Evolutionary conservation across 2,113 vertebrate species (phyloP).

Genomic region (Megalops atlanticus): DNA sequence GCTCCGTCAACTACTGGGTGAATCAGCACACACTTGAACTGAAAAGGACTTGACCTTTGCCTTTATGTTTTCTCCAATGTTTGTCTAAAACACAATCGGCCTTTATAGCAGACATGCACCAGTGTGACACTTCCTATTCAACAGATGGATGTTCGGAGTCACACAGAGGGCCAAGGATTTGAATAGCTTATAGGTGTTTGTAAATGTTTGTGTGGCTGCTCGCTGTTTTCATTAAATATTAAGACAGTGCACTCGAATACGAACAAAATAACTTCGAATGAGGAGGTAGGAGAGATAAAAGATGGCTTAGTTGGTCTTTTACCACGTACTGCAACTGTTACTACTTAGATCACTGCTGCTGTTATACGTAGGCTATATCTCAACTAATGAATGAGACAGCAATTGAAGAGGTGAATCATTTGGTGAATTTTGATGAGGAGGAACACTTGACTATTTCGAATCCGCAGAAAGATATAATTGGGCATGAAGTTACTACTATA

Average conservation of each 20-base stretch:
- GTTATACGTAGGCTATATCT: neutral
- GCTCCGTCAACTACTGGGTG: conserved; percentile 91
- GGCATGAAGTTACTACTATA: neutral
- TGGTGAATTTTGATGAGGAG: neutral
- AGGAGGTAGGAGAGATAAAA: neutral
- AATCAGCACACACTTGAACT: conserved; percentile 94
- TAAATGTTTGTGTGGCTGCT: conserved; percentile 48
- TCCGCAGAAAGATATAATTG: neutral
- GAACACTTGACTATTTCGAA: neutral
- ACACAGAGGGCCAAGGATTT: conserved; percentile 78
- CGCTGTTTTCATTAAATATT: conserved; percentile 41
- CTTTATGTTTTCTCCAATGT: conserved; percentile 94
- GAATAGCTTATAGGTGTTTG: conserved; percentile 84
- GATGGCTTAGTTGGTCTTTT: too few relatives aligned
- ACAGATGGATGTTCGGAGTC: conserved; percentile 87
- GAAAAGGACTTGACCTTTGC: conserved; percentile 99
- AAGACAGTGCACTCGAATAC: conserved; percentile 23
- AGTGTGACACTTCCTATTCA: conserved; percentile 92
- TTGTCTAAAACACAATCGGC: conserved; percentile 99
- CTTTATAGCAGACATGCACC: conserved; percentile 91
- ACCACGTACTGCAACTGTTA: too few relatives aligned
- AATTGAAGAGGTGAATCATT: neutral
- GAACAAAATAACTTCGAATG: neutral
- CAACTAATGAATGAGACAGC: neutral
- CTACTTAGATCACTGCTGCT: neutral